Conservation (phyloP, 1,140 invertebrate genomes). For the Schlechtendalia chinensis region DNA sequence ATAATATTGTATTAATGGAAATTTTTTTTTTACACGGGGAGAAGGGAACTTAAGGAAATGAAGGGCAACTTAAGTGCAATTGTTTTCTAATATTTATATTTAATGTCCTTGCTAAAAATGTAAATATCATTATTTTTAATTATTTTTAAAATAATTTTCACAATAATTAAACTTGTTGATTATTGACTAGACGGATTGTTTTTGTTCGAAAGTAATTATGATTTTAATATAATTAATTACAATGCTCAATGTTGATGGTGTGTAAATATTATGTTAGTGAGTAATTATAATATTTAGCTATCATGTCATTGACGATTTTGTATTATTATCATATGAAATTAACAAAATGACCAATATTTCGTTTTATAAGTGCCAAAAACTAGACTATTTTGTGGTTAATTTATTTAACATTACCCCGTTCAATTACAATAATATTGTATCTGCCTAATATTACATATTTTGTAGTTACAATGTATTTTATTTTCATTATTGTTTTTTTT, state of each 20-base stretch:
- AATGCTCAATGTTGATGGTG: conserved; percentile 38
- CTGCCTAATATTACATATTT: conserved; percentile 15
- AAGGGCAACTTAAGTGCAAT: conserved; percentile 27
- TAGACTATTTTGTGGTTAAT: conserved; percentile 36
- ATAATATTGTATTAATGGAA: background rate
- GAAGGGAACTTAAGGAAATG: conserved; percentile 32
- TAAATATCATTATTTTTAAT: conserved; percentile 32
- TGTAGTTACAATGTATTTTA: conserved; percentile 6
- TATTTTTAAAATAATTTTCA: conserved; percentile 1
- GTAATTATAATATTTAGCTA: conserved; percentile 31
- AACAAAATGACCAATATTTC: conserved; percentile 47
- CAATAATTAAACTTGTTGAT: conserved; percentile 29
- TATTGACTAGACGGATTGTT: conserved; percentile 26
- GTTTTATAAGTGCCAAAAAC: conserved; percentile 47
- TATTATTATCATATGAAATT: conserved; percentile 25
- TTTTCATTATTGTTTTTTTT: conserved; percentile 10
- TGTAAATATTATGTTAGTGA: conserved; percentile 43
- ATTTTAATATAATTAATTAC: conserved; percentile 7
- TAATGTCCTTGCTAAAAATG: conserved; percentile 2
- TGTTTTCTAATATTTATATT: conserved; percentile 40
- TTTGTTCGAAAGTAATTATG: conserved; percentile 9
- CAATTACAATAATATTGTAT: background rate
- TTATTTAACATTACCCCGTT: background rate
- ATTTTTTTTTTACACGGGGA: conserved; percentile 21
- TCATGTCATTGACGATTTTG: conserved; percentile 29